Base-by-base conservation (phyloP, 2,113 vertebrate species). In the Dipodomys merriami region DNA sequence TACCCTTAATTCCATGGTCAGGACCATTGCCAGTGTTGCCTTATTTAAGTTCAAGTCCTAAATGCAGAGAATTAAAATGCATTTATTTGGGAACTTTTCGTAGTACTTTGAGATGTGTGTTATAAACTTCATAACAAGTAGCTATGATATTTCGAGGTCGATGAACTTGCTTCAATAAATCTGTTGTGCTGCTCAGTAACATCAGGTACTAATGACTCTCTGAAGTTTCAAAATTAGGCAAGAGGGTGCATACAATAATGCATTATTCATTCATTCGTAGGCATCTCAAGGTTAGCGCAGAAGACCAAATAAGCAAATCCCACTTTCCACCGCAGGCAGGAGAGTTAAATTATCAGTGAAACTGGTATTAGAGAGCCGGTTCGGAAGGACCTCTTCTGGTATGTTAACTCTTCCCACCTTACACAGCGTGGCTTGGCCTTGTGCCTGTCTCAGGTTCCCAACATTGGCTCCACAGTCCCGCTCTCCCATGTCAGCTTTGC, bases 171-270 rank as follows among this genome's bases (percentile, higher is more conserved):
- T 92, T 88, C 33, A 68, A 73, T 82, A 69, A 78, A 77, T 74
- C 25, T 53, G n/a, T 27, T 93, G 78, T 64, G 82, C 89, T 95
- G 73, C 11, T 53, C 68, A 65, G 23, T 27, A 87, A 94, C 86
- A 29, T 22, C 49, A 33, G 73, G 5, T 89, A 60, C 8, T 33
- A 44, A n/a, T 79, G 39, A 67, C 67, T 27, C 83, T 76, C 67
- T 49, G 80, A 46, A 53, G 49, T 62, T 25, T 8, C 15, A 71
- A 88, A 79, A 68, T 81, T 82, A 68, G 18, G 19, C 92, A 72
- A 27, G 80, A 60, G 27, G 62, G 5, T 72, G 87, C 27, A 73
- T 23, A 57, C 53, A 67, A 33, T 6, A 2, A 57, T 64, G 12
- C 33, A 1, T 16, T 57, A 16, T 57, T 57, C 12, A 16, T 13